Evolutionary conservation across 2,888 invertebrate species (phyloP).

Genomic region (Drosophila tanythrix): DNA sequence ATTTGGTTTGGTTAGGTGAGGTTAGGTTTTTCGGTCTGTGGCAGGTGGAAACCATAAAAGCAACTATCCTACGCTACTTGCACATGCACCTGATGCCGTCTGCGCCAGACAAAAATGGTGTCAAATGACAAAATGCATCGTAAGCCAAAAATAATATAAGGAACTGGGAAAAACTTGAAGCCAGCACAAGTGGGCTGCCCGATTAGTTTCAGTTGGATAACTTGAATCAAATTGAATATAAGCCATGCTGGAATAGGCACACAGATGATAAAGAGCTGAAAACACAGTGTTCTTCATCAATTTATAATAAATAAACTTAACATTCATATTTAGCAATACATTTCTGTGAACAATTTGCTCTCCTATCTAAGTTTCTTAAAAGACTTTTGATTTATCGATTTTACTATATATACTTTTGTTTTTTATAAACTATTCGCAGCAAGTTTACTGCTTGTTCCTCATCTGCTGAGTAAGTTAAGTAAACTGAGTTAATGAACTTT

Average conservation of each 20-base stretch:
- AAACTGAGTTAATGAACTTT: not conserved
- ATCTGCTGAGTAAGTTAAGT: not conserved
- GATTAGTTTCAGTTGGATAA: conserved; percentile 24
- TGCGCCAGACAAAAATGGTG: conserved; percentile 72
- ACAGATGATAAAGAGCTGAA: not conserved
- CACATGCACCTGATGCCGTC: conserved; percentile 39
- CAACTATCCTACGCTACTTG: conserved; percentile 43
- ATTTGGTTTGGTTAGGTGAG: conserved; percentile 20
- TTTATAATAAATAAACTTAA: no score
- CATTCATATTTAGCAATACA: not conserved
- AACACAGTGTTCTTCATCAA: no score
- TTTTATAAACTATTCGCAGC: not conserved
- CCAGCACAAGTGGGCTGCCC: conserved; percentile 41
- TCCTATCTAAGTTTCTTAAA: not conserved
- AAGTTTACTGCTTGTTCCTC: not conserved
- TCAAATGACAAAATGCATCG: conserved; percentile 77
- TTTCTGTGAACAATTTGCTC: not conserved
- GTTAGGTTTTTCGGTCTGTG: conserved; percentile 45
- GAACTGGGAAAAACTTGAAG: conserved; percentile 45
- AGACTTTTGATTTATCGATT: not conserved
- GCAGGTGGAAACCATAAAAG: conserved; percentile 72
- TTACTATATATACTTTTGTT: not conserved
- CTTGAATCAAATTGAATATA: not conserved
- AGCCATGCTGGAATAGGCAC: not conserved
- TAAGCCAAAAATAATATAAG: conserved; percentile 48